Base-by-base conservation (phyloP, 2,797 vertebrate species). In the Anguilla megastoma region DNA sequence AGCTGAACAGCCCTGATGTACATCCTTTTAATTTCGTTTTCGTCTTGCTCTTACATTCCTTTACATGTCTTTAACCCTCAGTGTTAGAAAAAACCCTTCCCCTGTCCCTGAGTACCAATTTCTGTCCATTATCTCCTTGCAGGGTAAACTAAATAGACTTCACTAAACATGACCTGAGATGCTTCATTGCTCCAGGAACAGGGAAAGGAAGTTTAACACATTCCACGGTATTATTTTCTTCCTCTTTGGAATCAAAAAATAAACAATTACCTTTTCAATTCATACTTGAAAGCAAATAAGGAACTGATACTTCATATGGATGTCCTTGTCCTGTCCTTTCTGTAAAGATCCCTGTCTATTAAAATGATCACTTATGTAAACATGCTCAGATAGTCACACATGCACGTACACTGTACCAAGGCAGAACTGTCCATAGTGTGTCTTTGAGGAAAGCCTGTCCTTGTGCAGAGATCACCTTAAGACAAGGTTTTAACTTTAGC, bases 1-100 rank as follows among this genome's bases (percentile, higher is more conserved):
- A 74, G 71, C 27, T 18, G 45, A 48, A 50, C 21, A 50, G 45
- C 24, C 24, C 79, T n/a, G 45, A 50, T 50, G 21, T 50, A 50
- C 41, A 82, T 48, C 92, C 86, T 93, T 92, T 94, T 95, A 92
- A 92, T 74, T 94, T 91, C 93, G 92, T 92, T 95, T 94, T 94
- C 91, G 88, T 91, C 92, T 85, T 90, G 45, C 92, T 89, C 88
- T 92, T 89, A 86, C 93, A 91, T 92, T 94, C 92, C 79, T 92
- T 94, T 88, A 95, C 94, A 90, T 92, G 84, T 93, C 91, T 89
- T 87, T 52, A 66, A 56, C 88, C 87, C 74, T 33, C 16, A 27
- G 69, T 88, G 89, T 87, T 89, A 74, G 80, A 79, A 86, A 88
- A 89, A 71, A n/a, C n/a, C 54, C 66, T 56, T 54, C 71, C 90